These are phyloP conservation scores for Cylas formicarius DNA, from an alignment of 1,140 invertebrate species.

Conservation along the genomic window DNA sequence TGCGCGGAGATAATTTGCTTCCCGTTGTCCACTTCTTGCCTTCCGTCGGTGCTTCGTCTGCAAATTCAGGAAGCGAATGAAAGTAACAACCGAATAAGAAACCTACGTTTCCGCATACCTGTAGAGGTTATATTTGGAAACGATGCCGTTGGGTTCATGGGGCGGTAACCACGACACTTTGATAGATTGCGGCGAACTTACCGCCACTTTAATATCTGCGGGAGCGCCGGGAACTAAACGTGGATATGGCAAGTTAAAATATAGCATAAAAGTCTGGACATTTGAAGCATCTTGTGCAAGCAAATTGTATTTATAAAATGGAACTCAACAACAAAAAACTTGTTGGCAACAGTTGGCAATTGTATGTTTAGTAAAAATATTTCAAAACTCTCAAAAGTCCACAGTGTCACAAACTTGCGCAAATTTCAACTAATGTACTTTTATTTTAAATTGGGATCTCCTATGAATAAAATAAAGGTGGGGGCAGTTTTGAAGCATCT, in stretches of 20 bases:
- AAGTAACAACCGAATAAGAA: no score
- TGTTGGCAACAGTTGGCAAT: no score
- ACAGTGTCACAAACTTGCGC: no score
- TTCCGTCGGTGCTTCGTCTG: constrained; percentile 54
- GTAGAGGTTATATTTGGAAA: constrained; percentile 75
- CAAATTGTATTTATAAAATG: neutral
- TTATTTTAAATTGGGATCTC: no score
- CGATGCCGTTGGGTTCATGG: constrained; percentile 65
- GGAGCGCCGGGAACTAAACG: constrained; percentile 69
- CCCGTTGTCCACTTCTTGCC: constrained; percentile 60
- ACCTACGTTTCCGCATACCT: constrained; percentile 38
- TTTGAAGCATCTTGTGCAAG: neutral
- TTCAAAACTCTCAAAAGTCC: no score
- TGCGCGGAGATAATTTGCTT: constrained; percentile 56
- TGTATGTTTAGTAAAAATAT: no score
- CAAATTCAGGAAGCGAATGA: neutral
- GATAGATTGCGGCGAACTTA: constrained; percentile 64
- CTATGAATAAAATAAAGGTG: no score
- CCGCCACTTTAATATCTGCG: constrained; percentile 72
- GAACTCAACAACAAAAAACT: neutral
- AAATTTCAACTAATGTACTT: no score
- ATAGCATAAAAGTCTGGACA: neutral
- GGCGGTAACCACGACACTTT: constrained; percentile 77
- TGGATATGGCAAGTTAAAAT: neutral
- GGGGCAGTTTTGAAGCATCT: no score